phyloP scores from a whole-genome alignment of 2,888 invertebrate genomes.

The Standfussiana lucernea region DNA sequence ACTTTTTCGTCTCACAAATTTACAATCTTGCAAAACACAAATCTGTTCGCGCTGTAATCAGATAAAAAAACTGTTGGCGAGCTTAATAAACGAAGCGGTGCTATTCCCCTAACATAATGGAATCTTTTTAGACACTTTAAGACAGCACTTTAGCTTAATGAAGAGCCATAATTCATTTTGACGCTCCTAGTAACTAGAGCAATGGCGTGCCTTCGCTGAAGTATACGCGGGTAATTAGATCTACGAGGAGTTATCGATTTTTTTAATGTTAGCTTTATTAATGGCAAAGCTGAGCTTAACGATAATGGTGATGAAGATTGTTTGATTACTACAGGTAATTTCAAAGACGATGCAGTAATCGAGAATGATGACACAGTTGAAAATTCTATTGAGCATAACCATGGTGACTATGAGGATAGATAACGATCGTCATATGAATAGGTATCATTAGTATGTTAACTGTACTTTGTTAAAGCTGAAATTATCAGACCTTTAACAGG shows the following conservation, averaged over 20 bases:
- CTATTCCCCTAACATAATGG: slow-evolving; percentile 84
- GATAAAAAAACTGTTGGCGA: slow-evolving; percentile 79
- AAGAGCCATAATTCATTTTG: slow-evolving; percentile 88
- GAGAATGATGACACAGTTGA: background rate
- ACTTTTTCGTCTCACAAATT: slow-evolving; percentile 66
- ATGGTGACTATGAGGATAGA: background rate
- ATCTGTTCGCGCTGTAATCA: slow-evolving; percentile 78
- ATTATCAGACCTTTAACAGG: background rate
- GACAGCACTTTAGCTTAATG: slow-evolving; percentile 89
- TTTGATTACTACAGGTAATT: slow-evolving; percentile 19
- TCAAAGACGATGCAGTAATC: background rate
- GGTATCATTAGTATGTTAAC: background rate
- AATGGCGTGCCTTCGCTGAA: slow-evolving; percentile 74
- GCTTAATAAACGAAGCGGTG: slow-evolving; percentile 82
- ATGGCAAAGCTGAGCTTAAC: slow-evolving; percentile 34
- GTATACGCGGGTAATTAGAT: slow-evolving; percentile 82
- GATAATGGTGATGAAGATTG: slow-evolving; percentile 29
- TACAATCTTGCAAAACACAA: slow-evolving; percentile 79
- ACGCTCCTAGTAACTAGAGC: slow-evolving; percentile 82
- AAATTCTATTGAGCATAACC: background rate
- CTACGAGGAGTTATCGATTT: slow-evolving; percentile 72
- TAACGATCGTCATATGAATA: background rate
- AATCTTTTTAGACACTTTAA: slow-evolving; percentile 89
- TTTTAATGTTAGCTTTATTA: slow-evolving; percentile 61
- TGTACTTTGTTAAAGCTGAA: background rate